Conservation (phyloP, 2,797 vertebrate species). For the Acanthurus tractus region DNA sequence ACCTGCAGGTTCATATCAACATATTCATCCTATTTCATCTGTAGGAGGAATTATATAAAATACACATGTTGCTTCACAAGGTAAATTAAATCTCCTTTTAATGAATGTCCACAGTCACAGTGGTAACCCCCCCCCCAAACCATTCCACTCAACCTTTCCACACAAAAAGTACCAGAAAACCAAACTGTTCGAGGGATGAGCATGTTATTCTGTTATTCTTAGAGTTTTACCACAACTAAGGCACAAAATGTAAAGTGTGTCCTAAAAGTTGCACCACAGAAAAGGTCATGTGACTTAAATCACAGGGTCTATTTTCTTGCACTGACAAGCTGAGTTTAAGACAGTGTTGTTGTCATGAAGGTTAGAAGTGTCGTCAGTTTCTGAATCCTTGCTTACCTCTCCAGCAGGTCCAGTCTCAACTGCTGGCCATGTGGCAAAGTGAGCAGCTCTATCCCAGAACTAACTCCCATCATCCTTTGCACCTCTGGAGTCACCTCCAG, state of each 20-base stretch:
- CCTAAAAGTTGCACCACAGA: background rate
- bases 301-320: too few relatives aligned
- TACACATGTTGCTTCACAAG: background rate
- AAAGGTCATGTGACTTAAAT: background rate
- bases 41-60: background rate
- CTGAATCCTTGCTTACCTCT: conserved; percentile 85
- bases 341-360: background rate
- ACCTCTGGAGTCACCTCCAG: conserved; percentile 89
- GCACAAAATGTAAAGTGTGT: background rate
- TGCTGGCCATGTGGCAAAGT: conserved; percentile 95
- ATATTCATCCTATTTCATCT: background rate
- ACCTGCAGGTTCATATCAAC: conserved; percentile 76
- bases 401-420: conserved; percentile 93
- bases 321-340: too few relatives aligned
- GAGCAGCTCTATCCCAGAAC: conserved; percentile 94
- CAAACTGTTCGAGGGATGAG: too few relatives aligned
- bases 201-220: too few relatives aligned
- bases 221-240: too few relatives aligned
- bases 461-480: conserved; percentile 93
- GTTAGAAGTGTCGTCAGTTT: background rate
- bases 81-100: too few relatives aligned
- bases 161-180: too few relatives aligned
- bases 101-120: background rate
- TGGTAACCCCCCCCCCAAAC: too few relatives aligned
- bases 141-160: too few relatives aligned